Evolutionary conservation across 1,140 invertebrate species (phyloP).

Genomic region (Bombyx mandarina): DNA sequence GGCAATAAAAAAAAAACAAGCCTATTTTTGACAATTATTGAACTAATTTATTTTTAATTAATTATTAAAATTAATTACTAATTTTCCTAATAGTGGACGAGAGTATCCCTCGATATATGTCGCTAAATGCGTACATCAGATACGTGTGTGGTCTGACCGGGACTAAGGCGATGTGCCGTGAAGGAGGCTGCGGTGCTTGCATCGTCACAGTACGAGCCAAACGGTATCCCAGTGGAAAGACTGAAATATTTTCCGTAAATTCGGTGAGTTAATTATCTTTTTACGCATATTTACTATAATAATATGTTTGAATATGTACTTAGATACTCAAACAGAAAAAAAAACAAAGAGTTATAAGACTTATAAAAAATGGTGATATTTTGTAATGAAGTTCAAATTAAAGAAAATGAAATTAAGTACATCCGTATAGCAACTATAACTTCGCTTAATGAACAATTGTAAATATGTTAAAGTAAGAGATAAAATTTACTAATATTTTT

Average conservation of each 20-base stretch:
- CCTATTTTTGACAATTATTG: neutral
- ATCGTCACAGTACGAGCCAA: conserved; percentile 76
- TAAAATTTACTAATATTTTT: too few species aligned
- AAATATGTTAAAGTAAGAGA: too few species aligned
- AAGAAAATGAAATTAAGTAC: too few species aligned
- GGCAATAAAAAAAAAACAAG: neutral
- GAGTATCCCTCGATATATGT: conserved; percentile 65
- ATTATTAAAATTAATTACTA: neutral
- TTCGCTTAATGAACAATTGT: too few species aligned
- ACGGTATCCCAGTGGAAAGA: conserved; percentile 69
- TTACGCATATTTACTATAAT: too few species aligned
- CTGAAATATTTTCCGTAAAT: conserved; percentile 78
- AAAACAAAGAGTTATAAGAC: too few species aligned
- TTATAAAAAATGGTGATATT: too few species aligned
- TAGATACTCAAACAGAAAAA: too few species aligned
- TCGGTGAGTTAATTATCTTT: conserved; percentile 73
- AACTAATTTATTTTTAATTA: too few species aligned
- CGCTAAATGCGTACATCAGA: conserved; percentile 78
- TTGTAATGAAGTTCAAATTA: too few species aligned
- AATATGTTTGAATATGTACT: too few species aligned
- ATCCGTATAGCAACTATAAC: too few species aligned
- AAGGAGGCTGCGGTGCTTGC: conserved; percentile 89
- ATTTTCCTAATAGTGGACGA: conserved; percentile 29
- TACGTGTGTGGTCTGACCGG: conserved; percentile 78
- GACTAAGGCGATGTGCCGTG: conserved; percentile 88